Percentiles rank a stretch among this genome's conserved stretches.
phyloP scores from a whole-genome alignment of 2,113 vertebrate genomes.

The Neotragus pygmaeus region DNA sequence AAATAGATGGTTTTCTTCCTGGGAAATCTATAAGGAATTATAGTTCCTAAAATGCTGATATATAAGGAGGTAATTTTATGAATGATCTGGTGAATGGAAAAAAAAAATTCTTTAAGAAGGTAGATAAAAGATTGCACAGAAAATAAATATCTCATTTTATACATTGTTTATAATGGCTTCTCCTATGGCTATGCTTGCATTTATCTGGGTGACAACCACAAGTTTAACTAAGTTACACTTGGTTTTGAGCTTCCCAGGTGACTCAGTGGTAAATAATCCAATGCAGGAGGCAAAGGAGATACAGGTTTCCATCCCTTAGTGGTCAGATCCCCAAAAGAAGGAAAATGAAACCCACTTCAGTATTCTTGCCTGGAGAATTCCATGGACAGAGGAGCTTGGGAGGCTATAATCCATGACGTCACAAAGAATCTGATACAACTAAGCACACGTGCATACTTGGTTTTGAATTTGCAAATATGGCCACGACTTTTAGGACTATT shows the following conservation, averaged over 20 bases:
- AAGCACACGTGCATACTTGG: neutral
- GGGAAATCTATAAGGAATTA: neutral
- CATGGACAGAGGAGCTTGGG: neutral
- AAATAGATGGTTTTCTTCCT: neutral
- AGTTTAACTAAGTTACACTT: neutral
- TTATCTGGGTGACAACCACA: neutral
- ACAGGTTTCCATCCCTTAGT: neutral
- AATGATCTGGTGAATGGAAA: neutral
- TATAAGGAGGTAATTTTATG: neutral
- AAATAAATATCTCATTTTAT: neutral
- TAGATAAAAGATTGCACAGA: neutral
- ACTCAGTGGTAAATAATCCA: neutral
- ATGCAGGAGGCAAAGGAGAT: neutral
- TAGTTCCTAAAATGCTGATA: neutral
- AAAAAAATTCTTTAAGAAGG: neutral
- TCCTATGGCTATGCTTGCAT: neutral
- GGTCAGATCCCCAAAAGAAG: neutral
- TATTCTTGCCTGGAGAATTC: neutral
- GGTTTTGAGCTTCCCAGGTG: neutral
- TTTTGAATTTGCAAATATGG: neutral
- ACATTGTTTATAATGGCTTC: neutral
- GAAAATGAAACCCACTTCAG: neutral
- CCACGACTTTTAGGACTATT: neutral
- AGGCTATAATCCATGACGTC: neutral
- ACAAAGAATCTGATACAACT: neutral